Evolutionary conservation across 2,888 invertebrate genomes (phyloP).

Genomic region (Orthonevra nobilis): DNA sequence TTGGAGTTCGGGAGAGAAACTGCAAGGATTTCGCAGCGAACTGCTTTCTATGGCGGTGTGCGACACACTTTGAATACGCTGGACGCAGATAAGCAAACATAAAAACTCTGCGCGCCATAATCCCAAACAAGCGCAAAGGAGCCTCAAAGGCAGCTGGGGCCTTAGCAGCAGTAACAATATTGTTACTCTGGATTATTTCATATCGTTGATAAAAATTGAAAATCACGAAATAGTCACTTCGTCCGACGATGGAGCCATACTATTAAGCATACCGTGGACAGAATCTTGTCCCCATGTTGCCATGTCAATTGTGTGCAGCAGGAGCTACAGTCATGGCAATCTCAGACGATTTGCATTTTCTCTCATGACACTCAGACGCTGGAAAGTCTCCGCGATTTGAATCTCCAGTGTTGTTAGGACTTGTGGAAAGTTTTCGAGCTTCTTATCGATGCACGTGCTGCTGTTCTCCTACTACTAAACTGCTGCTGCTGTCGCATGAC

Average conservation of each 20-base stretch:
- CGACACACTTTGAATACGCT: constrained; percentile 68
- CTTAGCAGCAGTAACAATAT: constrained; percentile 65
- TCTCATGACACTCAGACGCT: constrained; percentile 65
- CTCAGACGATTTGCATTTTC: constrained; percentile 69
- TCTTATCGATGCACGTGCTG: constrained; percentile 69
- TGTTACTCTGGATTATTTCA: constrained; percentile 71
- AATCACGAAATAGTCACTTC: constrained; percentile 70
- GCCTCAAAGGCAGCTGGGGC: constrained; percentile 54
- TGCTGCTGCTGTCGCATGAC: constrained; percentile 22
- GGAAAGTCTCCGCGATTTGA: constrained; percentile 64
- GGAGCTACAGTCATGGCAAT: constrained; percentile 45
- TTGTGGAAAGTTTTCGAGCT: constrained; percentile 62
- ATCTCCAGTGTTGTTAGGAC: constrained; percentile 50
- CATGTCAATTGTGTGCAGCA: constrained; percentile 56
- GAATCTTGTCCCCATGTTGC: constrained; percentile 53
- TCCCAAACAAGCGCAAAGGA: constrained; percentile 42
- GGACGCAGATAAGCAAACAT: constrained; percentile 54
- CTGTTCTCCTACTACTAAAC: constrained; percentile 44
- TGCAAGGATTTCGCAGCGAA: constrained; percentile 60
- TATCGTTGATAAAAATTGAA: constrained; percentile 68
- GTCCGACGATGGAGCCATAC: constrained; percentile 48
- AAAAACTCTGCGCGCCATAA: constrained; percentile 26
- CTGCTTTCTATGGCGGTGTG: constrained; percentile 63
- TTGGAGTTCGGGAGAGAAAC: constrained; percentile 49
- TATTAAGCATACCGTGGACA: constrained; percentile 35